These are phyloP conservation scores for Drosophila prosaltans DNA, from an alignment of 1,140 invertebrate species.

Conservation along the genomic window DNA sequence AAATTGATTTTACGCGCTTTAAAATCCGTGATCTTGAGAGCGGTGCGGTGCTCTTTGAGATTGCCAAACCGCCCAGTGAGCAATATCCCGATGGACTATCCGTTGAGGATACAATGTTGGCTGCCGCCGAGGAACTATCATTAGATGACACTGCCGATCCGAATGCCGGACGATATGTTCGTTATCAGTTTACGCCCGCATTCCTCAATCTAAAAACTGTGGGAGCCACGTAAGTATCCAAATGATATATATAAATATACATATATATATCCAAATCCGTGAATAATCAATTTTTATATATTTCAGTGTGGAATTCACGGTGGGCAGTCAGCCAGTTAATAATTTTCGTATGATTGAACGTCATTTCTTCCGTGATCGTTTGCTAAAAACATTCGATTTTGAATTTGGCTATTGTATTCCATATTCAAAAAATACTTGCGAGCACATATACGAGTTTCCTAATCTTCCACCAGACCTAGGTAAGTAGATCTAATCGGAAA, in stretches of 20 bases:
- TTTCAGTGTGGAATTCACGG: constrained; percentile 97
- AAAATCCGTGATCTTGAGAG: constrained; percentile 98
- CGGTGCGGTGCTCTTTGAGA: constrained; percentile 97
- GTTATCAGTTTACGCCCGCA: constrained; percentile 98
- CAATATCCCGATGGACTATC: constrained; percentile 85
- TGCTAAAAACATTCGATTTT: constrained; percentile 99
- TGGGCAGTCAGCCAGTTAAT: constrained; percentile 94
- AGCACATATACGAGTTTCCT: constrained; percentile 99
- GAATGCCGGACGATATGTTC: constrained; percentile 96
- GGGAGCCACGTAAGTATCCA: constrained; percentile 91
- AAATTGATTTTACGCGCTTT: constrained; percentile 99
- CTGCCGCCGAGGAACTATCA: constrained; percentile 85
- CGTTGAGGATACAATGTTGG: constrained; percentile 85
- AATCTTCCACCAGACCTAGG: constrained; percentile 92
- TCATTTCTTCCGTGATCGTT: constrained; percentile 96
- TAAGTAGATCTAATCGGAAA: constrained; percentile 84
- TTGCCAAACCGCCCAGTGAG: constrained; percentile 93
- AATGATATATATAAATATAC: not conserved
- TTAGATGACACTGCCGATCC: constrained; percentile 87
- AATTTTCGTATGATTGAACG: constrained; percentile 99
- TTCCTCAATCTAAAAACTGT: constrained; percentile 98
- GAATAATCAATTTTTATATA: constrained; percentile 21
- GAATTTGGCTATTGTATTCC: constrained; percentile 99
- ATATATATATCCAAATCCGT: not conserved
- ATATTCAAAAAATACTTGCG: constrained; percentile 98